Base-by-base conservation (phyloP, 2,113 vertebrate genomes). In the Tor tambroides region DNA sequence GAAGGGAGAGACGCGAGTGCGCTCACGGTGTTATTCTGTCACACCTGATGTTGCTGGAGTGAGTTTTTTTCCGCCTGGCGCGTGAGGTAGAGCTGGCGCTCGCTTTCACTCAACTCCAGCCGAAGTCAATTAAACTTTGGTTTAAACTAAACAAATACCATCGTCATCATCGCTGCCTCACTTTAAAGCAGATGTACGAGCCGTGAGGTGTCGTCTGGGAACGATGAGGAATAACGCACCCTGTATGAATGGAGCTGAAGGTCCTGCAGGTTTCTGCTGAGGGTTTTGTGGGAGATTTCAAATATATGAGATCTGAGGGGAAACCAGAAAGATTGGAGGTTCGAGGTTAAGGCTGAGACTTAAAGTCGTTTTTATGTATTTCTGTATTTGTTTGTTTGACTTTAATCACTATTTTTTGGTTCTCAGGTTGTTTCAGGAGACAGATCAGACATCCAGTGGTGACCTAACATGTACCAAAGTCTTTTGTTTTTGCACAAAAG, bases 1-100 rank as follows among this genome's bases (percentile, higher is more conserved):
- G 88, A 79, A 89, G 93, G 56, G 86, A 89, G 91, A 91, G 93
- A 96, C 96, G 96, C 93, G 94, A 94, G 94, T 92, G 86, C 19
- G 89, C 90, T 92, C 92, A 17, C 83, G 72, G 91, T 94, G 93
- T 94, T 92, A 94, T 94, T 90, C 88, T 89, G 92, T 94, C 93
- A 93, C 89, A 95, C 94, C 95, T 96, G 94, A 94, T 90, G 92
- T 87, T 90, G 87, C 79, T 89, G 85, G 74, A 88, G 87, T 86
- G 90, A 87, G 90, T 89, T 91, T 92, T 54, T 88, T 91, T 85
- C 71, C 21, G 1, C 17, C 46, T 9, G 32, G 19, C 38, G 17
- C 46, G 74, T 41, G 77, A 56, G 59, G 83, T 76, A 35, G 1
- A 46, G 54, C 32, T 80, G 63, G 76, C 30, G 49, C 38, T 80